phyloP scores from a whole-genome alignment of 2,888 invertebrate species.

The Plebejus anna region DNA sequence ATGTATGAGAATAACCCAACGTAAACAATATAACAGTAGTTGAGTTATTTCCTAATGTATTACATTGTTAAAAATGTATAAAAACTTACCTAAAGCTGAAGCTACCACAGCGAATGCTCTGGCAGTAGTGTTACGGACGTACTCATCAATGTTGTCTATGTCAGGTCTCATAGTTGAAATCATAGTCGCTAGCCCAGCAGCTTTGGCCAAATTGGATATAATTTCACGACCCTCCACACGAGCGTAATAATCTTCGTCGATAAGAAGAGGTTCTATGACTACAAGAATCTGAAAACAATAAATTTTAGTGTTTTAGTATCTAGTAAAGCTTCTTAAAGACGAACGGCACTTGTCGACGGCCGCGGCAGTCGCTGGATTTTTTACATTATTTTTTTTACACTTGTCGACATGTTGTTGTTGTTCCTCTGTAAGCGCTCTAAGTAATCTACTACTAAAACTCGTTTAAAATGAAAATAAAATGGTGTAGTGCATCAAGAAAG shows the following conservation, averaged over 20 bases:
- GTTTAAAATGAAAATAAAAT: neutral
- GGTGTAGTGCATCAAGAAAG: too few species aligned
- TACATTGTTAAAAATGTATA: neutral
- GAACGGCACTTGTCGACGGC: too few species aligned
- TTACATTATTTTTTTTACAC: too few species aligned
- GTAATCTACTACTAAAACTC: neutral
- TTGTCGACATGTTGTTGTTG: too few species aligned
- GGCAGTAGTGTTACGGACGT: conserved; percentile 99
- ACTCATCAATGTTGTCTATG: conserved; percentile 99
- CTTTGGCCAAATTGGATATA: conserved; percentile 99
- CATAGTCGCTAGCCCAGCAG: conserved; percentile 99
- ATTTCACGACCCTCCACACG: conserved; percentile 99
- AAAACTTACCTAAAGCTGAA: conserved; percentile 90
- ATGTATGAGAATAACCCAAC: neutral
- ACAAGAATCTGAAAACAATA: conserved; percentile 87
- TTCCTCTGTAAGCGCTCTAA: neutral
- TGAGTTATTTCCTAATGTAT: too few species aligned
- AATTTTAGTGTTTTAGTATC: neutral
- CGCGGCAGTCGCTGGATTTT: too few species aligned
- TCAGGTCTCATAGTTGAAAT: conserved; percentile 99
- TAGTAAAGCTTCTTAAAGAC: neutral
- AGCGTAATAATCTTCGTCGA: conserved; percentile 99
- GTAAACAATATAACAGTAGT: neutral
- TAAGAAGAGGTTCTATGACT: conserved; percentile 98
- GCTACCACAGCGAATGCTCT: conserved; percentile 99